phyloP scores from a whole-genome alignment of 2,113 vertebrate genomes.

The Calypte anna region DNA sequence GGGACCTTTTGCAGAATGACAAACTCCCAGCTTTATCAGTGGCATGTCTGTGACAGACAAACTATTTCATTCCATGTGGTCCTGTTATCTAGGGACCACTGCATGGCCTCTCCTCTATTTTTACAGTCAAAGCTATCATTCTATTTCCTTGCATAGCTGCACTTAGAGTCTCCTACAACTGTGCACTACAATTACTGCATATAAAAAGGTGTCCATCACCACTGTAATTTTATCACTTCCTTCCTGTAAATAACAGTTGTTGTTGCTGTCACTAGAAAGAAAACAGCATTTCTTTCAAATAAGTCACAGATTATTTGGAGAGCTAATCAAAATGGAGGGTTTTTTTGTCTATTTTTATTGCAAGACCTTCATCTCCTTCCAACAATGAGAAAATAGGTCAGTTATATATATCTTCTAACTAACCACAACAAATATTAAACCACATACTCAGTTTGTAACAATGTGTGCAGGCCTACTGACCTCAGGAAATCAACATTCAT shows the following conservation, averaged over 20 bases:
- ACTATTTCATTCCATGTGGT: not conserved
- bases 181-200: not conserved
- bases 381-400: not conserved
- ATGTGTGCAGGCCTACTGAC: not conserved
- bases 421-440: not conserved
- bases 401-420: not conserved
- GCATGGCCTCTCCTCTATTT: conserved; percentile 30
- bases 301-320: not conserved
- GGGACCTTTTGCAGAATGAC: not conserved
- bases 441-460: not conserved
- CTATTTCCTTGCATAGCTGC: not conserved
- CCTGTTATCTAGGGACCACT: not conserved
- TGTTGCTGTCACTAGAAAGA: not conserved
- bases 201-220: not conserved
- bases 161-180: not conserved
- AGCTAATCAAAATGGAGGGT: not conserved
- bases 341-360: not conserved
- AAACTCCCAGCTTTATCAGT: conserved; percentile 8
- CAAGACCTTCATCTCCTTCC: not conserved
- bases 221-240: conserved; percentile 4
- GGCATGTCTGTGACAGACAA: not conserved
- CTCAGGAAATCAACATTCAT: not conserved
- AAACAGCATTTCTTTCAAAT: not conserved
- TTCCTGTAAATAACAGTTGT: not conserved
- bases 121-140: not conserved